Conservation (phyloP, 2,797 vertebrate species). For the Ptychadena robeensis region DNA sequence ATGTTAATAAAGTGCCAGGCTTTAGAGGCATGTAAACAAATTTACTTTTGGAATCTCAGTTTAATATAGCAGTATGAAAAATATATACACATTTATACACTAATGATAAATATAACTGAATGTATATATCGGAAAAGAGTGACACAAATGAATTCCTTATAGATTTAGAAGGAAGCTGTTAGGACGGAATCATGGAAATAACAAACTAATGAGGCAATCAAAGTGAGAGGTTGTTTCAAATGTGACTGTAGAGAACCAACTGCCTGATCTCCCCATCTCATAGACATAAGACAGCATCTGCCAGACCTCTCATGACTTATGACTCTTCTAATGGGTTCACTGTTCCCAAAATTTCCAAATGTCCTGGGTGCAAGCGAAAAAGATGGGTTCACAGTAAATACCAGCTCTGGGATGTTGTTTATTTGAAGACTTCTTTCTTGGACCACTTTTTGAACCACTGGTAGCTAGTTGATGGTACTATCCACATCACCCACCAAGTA, state of each 20-base stretch:
- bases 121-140: conserved; percentile 11
- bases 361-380: too few species aligned
- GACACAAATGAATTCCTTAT: too few species aligned
- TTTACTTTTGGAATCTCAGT: conserved; percentile 7
- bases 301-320: too few species aligned
- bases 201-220: neutral
- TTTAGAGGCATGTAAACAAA: conserved; percentile 10
- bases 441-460: too few species aligned
- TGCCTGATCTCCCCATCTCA: neutral
- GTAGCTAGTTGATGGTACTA: too few species aligned
- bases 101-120: conserved; percentile 15
- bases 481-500: too few species aligned
- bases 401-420: too few species aligned
- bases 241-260: neutral
- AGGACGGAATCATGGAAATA: neutral
- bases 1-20: conserved; percentile 4
- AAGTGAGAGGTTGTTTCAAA: neutral
- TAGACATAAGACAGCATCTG: neutral
- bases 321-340: too few species aligned
- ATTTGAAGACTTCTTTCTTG: too few species aligned
- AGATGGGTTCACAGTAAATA: too few species aligned
- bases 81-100: conserved; percentile 3
- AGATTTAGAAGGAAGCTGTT: neutral
- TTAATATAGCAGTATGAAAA: conserved; percentile 6
- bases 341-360: too few species aligned